These are phyloP conservation scores for Spatula versicolor DNA, from an alignment of 2,797 vertebrate species.

Conservation along the genomic window DNA sequence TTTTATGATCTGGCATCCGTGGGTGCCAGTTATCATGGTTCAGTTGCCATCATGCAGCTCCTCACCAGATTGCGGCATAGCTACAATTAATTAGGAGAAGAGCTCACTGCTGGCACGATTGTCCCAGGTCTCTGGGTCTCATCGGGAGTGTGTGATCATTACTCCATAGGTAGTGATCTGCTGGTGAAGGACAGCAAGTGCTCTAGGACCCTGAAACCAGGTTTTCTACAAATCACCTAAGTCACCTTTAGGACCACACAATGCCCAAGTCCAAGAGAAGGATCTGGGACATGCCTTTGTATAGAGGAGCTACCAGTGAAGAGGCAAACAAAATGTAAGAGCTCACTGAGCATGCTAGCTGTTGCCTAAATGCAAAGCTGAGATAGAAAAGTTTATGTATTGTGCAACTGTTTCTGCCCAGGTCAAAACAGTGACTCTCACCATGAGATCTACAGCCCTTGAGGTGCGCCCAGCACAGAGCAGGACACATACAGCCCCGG, in stretches of 20 bases:
- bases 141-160: not conserved
- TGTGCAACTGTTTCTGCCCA: not conserved
- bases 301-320: not conserved
- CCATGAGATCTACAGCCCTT: not conserved
- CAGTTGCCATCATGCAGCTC: slow-evolving; percentile 13
- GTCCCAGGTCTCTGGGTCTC: not conserved
- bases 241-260: not conserved
- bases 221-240: slow-evolving; percentile 1
- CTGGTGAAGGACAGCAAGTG: not conserved
- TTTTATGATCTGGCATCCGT: slow-evolving; percentile 12
- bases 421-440: not conserved
- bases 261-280: not conserved
- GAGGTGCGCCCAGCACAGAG: not conserved
- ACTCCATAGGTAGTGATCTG: not conserved
- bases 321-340: not conserved
- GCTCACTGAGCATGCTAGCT: not conserved
- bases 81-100: slow-evolving; percentile 60
- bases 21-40: slow-evolving; percentile 34
- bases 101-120: not conserved
- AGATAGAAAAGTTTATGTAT: not conserved
- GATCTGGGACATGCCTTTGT: not conserved
- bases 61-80: slow-evolving; percentile 33
- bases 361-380: not conserved
- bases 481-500: not conserved
- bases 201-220: not conserved